phyloP scores from a whole-genome alignment of 35 echinoderm and acorn worm genomes.

The Hemicentrotus pulcherrimus region DNA sequence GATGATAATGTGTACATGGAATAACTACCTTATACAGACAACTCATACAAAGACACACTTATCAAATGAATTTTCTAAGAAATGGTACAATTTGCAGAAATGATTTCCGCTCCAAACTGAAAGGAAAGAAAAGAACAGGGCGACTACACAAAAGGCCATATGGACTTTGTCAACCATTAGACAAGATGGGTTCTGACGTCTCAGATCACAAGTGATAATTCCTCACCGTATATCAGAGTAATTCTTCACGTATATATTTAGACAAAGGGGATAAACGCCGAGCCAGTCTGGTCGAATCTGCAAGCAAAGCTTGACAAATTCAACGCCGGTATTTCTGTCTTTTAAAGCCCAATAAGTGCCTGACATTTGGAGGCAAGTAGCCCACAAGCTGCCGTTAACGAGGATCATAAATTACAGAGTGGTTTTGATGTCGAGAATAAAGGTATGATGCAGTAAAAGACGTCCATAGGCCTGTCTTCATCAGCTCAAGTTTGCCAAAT shows the following conservation, averaged over 20 bases:
- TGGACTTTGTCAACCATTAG: background rate
- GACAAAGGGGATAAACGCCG: background rate
- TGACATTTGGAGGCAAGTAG: background rate
- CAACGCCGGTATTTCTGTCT: background rate
- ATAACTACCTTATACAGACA: background rate
- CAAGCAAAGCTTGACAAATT: background rate
- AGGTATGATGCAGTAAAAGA: background rate
- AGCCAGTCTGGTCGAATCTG: background rate
- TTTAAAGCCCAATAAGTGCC: background rate
- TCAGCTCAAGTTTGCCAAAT: no score
- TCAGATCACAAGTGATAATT: conserved; percentile 8
- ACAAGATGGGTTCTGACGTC: background rate
- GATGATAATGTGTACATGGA: no score
- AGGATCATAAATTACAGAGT: background rate
- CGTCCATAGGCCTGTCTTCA: background rate
- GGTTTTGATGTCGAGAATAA: background rate
- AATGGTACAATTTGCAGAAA: background rate
- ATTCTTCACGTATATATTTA: background rate
- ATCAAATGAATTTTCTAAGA: background rate
- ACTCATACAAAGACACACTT: background rate
- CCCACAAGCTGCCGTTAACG: background rate
- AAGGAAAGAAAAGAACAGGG: background rate
- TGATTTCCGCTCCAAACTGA: background rate
- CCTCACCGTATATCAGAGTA: background rate
- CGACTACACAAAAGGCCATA: background rate